These are phyloP conservation scores for Calidris pygmaea DNA, from an alignment of 2,113 vertebrate genomes.

Conservation along the genomic window DNA sequence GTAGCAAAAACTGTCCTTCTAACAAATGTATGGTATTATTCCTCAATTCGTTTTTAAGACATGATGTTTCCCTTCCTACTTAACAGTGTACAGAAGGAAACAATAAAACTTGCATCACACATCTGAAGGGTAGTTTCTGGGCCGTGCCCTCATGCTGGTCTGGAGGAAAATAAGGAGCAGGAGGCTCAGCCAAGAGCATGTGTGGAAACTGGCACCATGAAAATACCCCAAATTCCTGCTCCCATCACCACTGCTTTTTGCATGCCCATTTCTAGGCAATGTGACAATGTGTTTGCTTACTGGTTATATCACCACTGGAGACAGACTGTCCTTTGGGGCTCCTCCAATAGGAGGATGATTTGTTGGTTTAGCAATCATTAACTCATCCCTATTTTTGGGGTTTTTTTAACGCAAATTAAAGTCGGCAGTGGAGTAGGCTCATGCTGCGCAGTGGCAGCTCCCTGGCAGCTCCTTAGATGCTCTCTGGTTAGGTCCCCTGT, in stretches of 20 bases:
- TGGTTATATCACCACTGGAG: slow-evolving; percentile 41
- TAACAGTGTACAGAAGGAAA: slow-evolving; percentile 52
- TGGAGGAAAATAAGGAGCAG: slow-evolving; percentile 17
- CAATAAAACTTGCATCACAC: slow-evolving; percentile 51
- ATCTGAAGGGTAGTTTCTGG: slow-evolving; percentile 22
- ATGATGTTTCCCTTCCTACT: slow-evolving; percentile 38
- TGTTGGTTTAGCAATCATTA: slow-evolving; percentile 64
- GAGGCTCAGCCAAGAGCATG: slow-evolving; percentile 7
- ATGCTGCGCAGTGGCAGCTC: slow-evolving; percentile 31
- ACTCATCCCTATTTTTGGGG: slow-evolving; percentile 14
- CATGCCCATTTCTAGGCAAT: background rate
- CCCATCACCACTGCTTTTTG: background rate
- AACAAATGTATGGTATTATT: slow-evolving; percentile 55
- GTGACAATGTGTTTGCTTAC: slow-evolving; percentile 55
- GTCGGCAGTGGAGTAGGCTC: slow-evolving; percentile 1
- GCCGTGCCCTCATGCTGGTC: background rate
- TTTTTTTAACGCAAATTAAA: background rate
- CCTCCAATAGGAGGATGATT: slow-evolving; percentile 55
- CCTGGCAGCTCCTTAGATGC: background rate
- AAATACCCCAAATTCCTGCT: slow-evolving; percentile 28
- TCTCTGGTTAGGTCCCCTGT: background rate
- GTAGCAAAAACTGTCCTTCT: slow-evolving; percentile 51
- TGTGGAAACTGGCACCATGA: slow-evolving; percentile 38
- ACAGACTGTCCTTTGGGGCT: slow-evolving; percentile 44
- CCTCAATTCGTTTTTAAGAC: background rate